phyloP scores from a whole-genome alignment of 2,888 invertebrate genomes.

The Trachelus stipa region DNA sequence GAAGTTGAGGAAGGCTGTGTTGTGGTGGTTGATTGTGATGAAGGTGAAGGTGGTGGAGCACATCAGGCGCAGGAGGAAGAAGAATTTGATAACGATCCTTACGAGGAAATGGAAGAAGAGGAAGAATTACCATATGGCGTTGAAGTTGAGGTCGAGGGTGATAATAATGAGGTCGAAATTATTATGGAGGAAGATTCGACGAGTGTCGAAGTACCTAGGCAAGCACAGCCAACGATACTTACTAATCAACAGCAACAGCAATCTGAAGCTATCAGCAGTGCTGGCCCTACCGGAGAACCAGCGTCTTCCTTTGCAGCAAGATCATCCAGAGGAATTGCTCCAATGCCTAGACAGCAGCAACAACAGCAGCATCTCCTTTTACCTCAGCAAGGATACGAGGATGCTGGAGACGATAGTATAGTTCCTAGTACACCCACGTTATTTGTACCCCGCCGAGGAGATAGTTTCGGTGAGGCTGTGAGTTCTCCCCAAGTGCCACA shows the following conservation, averaged over 20 bases:
- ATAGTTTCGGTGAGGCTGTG: constrained; percentile 92
- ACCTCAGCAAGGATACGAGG: constrained; percentile 72
- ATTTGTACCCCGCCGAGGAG: constrained; percentile 83
- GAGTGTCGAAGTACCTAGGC: constrained; percentile 75
- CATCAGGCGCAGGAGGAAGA: constrained; percentile 67
- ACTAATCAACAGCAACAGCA: constrained; percentile 72
- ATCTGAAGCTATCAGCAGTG: constrained; percentile 81
- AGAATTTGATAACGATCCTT: constrained; percentile 68
- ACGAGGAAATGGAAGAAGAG: constrained; percentile 64
- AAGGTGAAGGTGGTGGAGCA: constrained; percentile 73
- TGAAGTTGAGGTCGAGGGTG: constrained; percentile 69
- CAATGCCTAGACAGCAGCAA: constrained; percentile 68
- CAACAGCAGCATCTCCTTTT: constrained; percentile 69
- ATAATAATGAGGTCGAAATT: constrained; percentile 73
- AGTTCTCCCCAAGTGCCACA: constrained; percentile 86
- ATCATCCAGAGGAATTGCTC: constrained; percentile 67
- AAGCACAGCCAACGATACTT: constrained; percentile 64
- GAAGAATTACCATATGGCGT: constrained; percentile 60
- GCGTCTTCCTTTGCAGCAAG: constrained; percentile 56
- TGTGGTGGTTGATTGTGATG: constrained; percentile 83
- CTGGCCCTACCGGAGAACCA: constrained; percentile 62
- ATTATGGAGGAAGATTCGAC: constrained; percentile 71
- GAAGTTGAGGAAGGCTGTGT: constrained; percentile 78
- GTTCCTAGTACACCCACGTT: constrained; percentile 92
- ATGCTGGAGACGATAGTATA: constrained; percentile 81